Evolutionary conservation across 2,797 vertebrate genomes (phyloP).

Genomic region (Mormyrops boulengeri): DNA sequence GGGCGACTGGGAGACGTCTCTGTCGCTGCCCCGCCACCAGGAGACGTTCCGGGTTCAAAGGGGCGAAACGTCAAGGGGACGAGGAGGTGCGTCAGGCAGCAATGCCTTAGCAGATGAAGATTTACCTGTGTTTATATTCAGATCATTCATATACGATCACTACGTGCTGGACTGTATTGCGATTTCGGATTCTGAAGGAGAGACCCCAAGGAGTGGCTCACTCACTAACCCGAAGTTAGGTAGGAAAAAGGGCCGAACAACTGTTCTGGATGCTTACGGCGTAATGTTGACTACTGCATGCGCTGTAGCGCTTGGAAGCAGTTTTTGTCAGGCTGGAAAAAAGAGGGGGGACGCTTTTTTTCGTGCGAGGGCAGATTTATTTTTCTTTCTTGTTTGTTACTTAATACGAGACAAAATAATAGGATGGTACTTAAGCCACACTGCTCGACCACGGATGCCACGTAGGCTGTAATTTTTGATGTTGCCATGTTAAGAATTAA

Average conservation of each 20-base stretch:
- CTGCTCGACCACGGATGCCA: not conserved
- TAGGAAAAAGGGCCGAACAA: not conserved
- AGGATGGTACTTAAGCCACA: not conserved
- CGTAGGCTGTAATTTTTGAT: not conserved
- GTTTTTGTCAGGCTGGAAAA: not conserved
- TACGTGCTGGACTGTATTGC: not conserved
- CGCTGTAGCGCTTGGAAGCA: not conserved
- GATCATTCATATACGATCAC: not conserved
- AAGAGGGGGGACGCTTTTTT: no score
- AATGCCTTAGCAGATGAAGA: no score
- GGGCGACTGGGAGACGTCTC: no score
- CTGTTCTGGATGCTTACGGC: not conserved
- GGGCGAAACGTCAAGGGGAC: no score
- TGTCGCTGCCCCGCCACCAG: no score
- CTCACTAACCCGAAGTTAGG: not conserved
- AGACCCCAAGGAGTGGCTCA: not conserved
- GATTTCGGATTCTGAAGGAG: not conserved
- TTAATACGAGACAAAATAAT: not conserved
- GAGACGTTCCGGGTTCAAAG: no score
- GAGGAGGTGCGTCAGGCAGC: no score
- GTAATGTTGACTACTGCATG: not conserved
- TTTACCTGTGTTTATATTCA: no score
- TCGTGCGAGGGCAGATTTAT: not conserved
- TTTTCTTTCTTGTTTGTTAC: not conserved
- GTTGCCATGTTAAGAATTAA: not conserved